phyloP scores from a whole-genome alignment of 2,888 invertebrate genomes.

The Frankliniella fusca region DNA sequence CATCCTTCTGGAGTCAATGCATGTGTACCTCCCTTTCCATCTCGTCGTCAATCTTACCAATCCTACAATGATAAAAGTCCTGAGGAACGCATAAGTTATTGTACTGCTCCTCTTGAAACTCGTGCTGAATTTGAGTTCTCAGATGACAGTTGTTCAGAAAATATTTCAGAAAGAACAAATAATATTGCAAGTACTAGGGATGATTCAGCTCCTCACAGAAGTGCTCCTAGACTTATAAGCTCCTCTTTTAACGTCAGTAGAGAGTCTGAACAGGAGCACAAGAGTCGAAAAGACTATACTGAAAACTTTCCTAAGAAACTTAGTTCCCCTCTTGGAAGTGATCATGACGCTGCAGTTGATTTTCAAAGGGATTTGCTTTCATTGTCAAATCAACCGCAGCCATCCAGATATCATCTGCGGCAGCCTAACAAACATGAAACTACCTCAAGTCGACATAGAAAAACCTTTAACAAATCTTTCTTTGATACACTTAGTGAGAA shows the following conservation, averaged over 20 bases:
- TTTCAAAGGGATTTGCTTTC: no score
- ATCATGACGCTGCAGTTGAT: no score
- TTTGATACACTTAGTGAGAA: neutral
- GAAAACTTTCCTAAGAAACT: no score
- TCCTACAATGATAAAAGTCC: neutral
- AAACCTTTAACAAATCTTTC: neutral
- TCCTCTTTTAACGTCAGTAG: neutral
- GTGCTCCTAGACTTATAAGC: neutral
- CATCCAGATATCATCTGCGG: neutral
- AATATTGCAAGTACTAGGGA: neutral
- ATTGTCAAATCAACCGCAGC: neutral
- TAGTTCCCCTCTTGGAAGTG: no score
- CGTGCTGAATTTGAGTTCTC: neutral
- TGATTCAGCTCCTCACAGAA: neutral
- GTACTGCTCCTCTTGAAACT: neutral
- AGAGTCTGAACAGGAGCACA: neutral
- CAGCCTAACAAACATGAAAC: neutral
- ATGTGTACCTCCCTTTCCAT: neutral
- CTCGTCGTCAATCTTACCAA: neutral
- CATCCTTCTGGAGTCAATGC: neutral
- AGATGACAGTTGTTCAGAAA: neutral
- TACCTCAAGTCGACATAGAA: neutral
- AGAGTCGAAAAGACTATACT: neutral
- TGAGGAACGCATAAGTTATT: neutral
- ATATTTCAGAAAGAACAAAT: neutral